Conservation (phyloP, 1,140 invertebrate genomes). For the Magallana gigas region DNA sequence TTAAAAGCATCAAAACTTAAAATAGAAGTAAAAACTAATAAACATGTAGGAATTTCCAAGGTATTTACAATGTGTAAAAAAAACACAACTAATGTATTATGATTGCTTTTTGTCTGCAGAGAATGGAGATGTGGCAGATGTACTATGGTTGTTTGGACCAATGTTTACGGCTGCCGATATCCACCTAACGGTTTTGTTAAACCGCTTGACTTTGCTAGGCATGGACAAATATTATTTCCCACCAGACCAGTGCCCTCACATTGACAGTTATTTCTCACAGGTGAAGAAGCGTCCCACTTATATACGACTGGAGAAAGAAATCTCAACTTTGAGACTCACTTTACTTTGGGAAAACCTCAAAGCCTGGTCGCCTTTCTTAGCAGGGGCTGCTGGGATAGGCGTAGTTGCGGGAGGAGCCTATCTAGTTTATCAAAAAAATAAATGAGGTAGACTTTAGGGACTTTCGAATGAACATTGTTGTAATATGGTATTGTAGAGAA, state of each 20-base stretch:
- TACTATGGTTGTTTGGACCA: conserved; percentile 86
- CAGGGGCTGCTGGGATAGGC: conserved; percentile 54
- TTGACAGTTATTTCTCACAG: conserved; percentile 84
- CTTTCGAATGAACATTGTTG: neutral
- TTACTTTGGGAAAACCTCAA: conserved; percentile 68
- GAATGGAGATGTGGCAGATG: conserved; percentile 64
- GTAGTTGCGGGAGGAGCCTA: conserved; percentile 51
- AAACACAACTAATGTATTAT: neutral
- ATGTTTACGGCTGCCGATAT: conserved; percentile 88
- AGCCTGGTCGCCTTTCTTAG: conserved; percentile 61
- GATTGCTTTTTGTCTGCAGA: conserved; percentile 31
- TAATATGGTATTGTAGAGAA: neutral
- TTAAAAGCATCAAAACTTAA: too few relatives aligned
- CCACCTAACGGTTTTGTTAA: conserved; percentile 84
- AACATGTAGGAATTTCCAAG: neutral
- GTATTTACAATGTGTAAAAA: neutral
- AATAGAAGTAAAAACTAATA: too few relatives aligned
- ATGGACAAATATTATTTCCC: conserved; percentile 85
- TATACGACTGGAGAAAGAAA: conserved; percentile 73
- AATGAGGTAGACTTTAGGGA: neutral
- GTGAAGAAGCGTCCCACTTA: conserved; percentile 84
- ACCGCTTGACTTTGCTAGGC: conserved; percentile 86
- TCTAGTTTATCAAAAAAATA: conserved; percentile 54
- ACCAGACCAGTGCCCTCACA: conserved; percentile 82
- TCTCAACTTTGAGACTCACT: conserved; percentile 62